A percentile compares a stretch with the other conserved stretches of the same genome.
Evolutionary conservation across 2,113 vertebrate species (phyloP).

Genomic region (Pleuronectes platessa): DNA sequence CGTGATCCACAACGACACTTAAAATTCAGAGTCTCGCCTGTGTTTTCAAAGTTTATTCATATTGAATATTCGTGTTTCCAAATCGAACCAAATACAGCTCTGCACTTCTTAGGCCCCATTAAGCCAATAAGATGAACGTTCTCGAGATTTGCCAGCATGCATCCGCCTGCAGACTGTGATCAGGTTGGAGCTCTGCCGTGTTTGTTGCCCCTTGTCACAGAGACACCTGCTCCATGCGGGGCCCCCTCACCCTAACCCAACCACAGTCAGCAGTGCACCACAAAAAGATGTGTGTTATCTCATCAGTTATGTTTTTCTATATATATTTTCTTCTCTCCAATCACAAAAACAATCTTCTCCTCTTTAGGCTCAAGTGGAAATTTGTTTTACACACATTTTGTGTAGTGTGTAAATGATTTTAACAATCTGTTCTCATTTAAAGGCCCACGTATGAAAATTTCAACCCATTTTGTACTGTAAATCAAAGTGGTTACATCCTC

Average conservation of each 20-base stretch:
- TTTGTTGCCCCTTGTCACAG: slow-evolving; percentile 33
- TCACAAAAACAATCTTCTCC: neutral
- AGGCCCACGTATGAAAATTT: slow-evolving; percentile 24
- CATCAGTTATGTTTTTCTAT: neutral
- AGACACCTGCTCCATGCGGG: slow-evolving; percentile 54
- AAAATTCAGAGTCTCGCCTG: no score
- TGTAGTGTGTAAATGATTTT: slow-evolving; percentile 1
- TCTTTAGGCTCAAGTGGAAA: neutral
- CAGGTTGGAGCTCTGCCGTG: slow-evolving; percentile 33
- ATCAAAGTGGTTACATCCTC: slow-evolving; percentile 38
- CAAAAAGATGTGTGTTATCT: slow-evolving; percentile 23
- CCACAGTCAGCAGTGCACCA: neutral
- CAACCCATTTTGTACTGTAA: slow-evolving; percentile 37
- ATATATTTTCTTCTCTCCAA: no score
- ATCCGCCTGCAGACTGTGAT: slow-evolving; percentile 29
- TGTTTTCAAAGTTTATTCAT: no score
- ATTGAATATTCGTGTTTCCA: no score
- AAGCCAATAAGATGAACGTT: no score
- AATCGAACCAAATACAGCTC: no score
- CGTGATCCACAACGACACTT: no score
- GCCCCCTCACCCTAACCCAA: slow-evolving; percentile 25
- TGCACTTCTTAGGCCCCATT: no score
- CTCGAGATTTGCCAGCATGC: no score
- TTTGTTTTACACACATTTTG: neutral
- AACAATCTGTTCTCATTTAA: slow-evolving; percentile 36